phyloP scores from a whole-genome alignment of 2,797 vertebrate species.

The Aselliscus stoliczkanus region DNA sequence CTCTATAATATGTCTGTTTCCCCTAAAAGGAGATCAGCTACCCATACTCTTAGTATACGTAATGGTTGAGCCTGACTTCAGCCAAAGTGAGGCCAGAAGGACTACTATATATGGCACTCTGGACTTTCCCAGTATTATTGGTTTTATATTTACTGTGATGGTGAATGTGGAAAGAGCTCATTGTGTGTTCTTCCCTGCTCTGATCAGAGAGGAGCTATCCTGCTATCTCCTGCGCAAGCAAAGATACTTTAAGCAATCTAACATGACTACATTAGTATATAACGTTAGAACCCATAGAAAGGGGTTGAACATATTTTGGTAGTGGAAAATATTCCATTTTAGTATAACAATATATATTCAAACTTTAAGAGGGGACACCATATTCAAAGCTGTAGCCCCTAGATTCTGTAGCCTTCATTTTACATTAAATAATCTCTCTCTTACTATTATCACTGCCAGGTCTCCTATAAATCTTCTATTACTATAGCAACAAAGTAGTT shows the following conservation, averaged over 20 bases:
- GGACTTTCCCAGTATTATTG: not conserved
- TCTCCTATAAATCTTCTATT: conserved; percentile 31
- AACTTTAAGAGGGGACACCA: not conserved
- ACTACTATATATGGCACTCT: not conserved
- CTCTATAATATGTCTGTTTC: not conserved
- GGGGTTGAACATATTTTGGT: not conserved
- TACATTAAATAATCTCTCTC: conserved; percentile 45
- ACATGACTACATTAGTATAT: not conserved
- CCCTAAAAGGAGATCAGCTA: not conserved
- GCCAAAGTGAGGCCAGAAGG: not conserved
- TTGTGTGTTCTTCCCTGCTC: not conserved
- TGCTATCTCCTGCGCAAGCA: not conserved
- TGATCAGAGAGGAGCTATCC: not conserved
- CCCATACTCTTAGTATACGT: not conserved
- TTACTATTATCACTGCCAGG: conserved; percentile 29
- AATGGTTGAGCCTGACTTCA: not conserved
- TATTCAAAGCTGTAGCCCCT: not conserved
- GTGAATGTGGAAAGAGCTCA: not conserved
- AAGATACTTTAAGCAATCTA: conserved; percentile 19
- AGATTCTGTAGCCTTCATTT: not conserved
- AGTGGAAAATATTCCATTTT: not conserved
- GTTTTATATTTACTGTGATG: not conserved
- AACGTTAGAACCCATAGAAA: conserved; percentile 6
- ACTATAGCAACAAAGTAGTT: conserved; percentile 43
- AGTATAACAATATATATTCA: conserved; percentile 5